phyloP scores from a whole-genome alignment of 2,113 vertebrate genomes.

The Perca fluviatilis region DNA sequence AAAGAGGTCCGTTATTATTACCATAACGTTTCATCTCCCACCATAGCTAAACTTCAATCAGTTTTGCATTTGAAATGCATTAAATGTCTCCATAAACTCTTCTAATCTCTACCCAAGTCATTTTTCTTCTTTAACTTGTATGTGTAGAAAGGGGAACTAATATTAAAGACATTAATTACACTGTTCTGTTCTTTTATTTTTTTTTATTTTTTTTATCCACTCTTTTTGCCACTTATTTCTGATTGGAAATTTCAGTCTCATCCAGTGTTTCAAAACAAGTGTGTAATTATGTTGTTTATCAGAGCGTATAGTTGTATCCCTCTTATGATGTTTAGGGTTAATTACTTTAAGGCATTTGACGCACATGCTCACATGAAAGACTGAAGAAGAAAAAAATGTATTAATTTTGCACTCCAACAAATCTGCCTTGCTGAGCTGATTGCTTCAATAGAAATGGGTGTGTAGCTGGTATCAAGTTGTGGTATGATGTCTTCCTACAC shows the following conservation, averaged over 20 bases:
- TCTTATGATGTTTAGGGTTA: slow-evolving; percentile 76
- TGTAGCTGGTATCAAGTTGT: slow-evolving; percentile 18
- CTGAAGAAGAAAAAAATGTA: slow-evolving; percentile 50
- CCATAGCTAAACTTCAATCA: slow-evolving; percentile 85
- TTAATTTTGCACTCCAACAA: slow-evolving; percentile 77
- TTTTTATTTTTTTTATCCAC: slow-evolving; percentile 34
- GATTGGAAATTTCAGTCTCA: slow-evolving; percentile 77
- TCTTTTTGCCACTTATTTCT: slow-evolving; percentile 48
- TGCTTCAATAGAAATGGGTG: slow-evolving; percentile 43
- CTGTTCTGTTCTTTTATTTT: slow-evolving; percentile 74
- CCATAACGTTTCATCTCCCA: slow-evolving; percentile 83
- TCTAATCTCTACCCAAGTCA: slow-evolving; percentile 81
- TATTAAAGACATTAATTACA: slow-evolving; percentile 81
- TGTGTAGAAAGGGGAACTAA: slow-evolving; percentile 72
- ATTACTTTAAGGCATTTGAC: slow-evolving; percentile 71
- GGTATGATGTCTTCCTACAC: slow-evolving; percentile 39
- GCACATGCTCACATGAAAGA: slow-evolving; percentile 57
- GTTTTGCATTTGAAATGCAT: slow-evolving; percentile 87
- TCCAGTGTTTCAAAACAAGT: slow-evolving; percentile 81
- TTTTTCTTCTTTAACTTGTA: slow-evolving; percentile 82
- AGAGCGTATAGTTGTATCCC: slow-evolving; percentile 73
- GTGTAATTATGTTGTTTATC: slow-evolving; percentile 86
- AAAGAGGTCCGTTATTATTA: slow-evolving; percentile 83
- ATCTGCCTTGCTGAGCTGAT: slow-evolving; percentile 55
- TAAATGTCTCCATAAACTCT: slow-evolving; percentile 81